These are phyloP conservation scores for Leptopilina myrica DNA, from an alignment of 2,888 invertebrate species.

Conservation along the genomic window DNA sequence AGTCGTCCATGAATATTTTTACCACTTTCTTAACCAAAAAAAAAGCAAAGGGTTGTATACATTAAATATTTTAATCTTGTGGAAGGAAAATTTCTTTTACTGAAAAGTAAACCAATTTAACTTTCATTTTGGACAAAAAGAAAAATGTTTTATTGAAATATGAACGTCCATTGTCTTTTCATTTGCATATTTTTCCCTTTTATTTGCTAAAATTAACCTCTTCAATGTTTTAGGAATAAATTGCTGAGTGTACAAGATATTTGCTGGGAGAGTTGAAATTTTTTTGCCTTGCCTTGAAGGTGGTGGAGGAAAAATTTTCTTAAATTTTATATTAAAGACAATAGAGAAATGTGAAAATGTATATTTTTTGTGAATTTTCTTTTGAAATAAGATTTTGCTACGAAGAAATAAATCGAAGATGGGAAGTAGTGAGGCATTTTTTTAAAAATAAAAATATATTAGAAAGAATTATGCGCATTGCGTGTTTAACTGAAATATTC, in stretches of 20 bases:
- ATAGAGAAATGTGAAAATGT: too few species aligned
- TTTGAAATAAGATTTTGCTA: too few species aligned
- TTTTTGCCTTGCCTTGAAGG: too few species aligned
- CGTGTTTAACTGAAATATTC: slow-evolving; percentile 46
- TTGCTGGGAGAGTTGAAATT: too few species aligned
- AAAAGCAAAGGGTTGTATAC: slow-evolving; percentile 64
- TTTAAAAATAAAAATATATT: not conserved
- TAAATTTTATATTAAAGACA: too few species aligned
- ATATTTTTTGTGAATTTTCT: too few species aligned
- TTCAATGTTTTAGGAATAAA: not conserved
- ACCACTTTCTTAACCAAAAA: slow-evolving; percentile 46
- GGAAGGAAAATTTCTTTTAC: slow-evolving; percentile 45
- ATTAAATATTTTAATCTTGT: slow-evolving; percentile 64
- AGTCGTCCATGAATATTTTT: slow-evolving; percentile 54
- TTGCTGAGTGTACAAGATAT: too few species aligned
- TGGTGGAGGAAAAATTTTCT: too few species aligned
- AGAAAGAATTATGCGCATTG: slow-evolving; percentile 63
- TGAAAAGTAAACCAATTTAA: slow-evolving; percentile 25
- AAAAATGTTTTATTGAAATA: slow-evolving; percentile 34
- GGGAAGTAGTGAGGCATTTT: too few species aligned
- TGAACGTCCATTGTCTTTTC: slow-evolving; percentile 14
- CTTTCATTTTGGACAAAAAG: not conserved
- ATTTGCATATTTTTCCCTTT: slow-evolving; percentile 12
- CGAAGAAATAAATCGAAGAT: too few species aligned
- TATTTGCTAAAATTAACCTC: not conserved